Evolutionary conservation across 2,797 vertebrate species (phyloP).

Genomic region (Limosa lapponica): DNA sequence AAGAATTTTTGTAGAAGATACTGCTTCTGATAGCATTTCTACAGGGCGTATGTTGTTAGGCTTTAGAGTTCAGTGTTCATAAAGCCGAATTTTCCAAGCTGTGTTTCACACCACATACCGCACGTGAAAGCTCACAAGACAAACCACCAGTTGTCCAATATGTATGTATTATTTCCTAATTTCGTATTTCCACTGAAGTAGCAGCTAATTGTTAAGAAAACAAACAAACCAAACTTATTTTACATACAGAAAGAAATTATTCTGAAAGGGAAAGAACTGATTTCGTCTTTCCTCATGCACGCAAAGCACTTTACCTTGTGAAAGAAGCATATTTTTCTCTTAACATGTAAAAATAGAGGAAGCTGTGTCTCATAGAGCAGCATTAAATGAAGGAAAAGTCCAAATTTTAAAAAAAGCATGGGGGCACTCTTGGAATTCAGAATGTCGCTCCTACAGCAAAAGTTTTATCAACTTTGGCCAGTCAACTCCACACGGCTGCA

Average conservation of each 20-base stretch:
- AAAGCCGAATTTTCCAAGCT: background rate
- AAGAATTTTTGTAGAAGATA: background rate
- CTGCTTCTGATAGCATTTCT: background rate
- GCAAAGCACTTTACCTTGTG: background rate
- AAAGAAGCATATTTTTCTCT: background rate
- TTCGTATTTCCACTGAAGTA: background rate
- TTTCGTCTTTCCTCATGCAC: background rate
- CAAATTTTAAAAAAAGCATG: background rate
- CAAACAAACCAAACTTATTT: background rate
- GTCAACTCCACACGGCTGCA: background rate
- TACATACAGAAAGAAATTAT: background rate
- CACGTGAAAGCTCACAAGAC: background rate
- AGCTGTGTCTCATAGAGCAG: background rate
- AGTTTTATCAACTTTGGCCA: background rate
- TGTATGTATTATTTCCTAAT: accelerated
- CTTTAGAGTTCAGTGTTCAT: background rate
- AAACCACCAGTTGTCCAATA: background rate
- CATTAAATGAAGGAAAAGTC: background rate
- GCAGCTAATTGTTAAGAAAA: background rate
- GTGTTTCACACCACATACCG: background rate
- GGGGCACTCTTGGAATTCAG: background rate
- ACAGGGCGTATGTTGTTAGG: background rate
- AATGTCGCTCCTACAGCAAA: background rate
- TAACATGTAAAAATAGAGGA: background rate
- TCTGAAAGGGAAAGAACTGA: background rate